Conservation (phyloP, 2,888 invertebrate species). For the Diabrotica balteata region DNA sequence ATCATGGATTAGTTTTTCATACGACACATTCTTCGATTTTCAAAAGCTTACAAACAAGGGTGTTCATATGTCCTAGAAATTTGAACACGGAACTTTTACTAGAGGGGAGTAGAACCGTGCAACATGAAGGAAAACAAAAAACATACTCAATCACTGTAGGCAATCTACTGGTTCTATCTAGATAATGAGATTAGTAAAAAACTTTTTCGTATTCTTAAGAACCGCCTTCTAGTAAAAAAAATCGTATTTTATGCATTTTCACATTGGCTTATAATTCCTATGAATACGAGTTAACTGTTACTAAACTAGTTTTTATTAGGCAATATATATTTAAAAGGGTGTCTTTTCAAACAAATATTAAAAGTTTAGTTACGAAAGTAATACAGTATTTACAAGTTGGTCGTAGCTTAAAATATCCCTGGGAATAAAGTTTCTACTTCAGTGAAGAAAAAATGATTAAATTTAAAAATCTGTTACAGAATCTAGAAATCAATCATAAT, state of each 20-base stretch:
- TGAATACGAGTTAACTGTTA: background rate
- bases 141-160: background rate
- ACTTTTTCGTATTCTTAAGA: background rate
- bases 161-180: slow-evolving; percentile 6
- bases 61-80: no score
- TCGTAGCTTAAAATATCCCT: background rate
- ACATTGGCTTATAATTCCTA: background rate
- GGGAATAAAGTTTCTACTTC: background rate
- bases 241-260: background rate
- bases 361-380: background rate
- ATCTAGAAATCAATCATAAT: background rate
- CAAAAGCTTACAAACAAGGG: no score
- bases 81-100: no score
- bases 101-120: background rate
- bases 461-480: background rate
- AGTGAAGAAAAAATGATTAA: background rate
- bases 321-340: background rate
- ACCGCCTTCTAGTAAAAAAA: background rate
- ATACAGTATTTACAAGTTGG: background rate
- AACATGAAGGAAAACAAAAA: background rate
- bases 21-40: no score
- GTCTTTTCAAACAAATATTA: background rate
- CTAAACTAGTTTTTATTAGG: background rate
- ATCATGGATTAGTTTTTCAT: no score
- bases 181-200: slow-evolving; percentile 2